Evolutionary conservation across 2,888 invertebrate species (phyloP).

Genomic region (Criorhina ranunculi): DNA sequence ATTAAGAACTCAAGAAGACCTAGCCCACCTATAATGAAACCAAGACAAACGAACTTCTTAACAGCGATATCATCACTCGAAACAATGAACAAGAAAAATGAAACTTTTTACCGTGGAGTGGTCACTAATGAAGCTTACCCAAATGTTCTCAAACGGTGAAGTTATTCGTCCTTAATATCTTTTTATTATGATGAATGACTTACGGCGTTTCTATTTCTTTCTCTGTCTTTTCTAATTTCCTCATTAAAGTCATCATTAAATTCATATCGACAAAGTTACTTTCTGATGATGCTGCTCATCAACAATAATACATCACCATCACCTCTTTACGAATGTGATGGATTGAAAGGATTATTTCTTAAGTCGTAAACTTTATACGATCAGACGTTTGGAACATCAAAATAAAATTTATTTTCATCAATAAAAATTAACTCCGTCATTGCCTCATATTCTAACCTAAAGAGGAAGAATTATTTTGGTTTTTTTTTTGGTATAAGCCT

Average conservation of each 20-base stretch:
- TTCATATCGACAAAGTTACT: neutral
- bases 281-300: conserved; percentile 1
- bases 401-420: conserved; percentile 27
- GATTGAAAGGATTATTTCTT: conserved; percentile 25
- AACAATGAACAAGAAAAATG: too few species aligned
- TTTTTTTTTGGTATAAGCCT: neutral
- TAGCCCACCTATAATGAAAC: too few species aligned
- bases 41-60: too few species aligned
- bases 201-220: neutral
- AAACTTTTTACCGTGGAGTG: too few species aligned
- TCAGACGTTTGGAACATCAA: conserved; percentile 16
- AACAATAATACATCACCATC: neutral
- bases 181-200: neutral
- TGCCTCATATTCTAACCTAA: too few species aligned
- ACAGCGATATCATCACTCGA: too few species aligned
- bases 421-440: conserved; percentile 7
- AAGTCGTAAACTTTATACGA: conserved; percentile 40
- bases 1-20: too few species aligned
- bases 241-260: neutral
- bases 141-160: neutral
- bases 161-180: neutral
- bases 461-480: neutral
- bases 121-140: too few species aligned
- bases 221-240: neutral
- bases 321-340: conserved; percentile 1